Percentiles rank a stretch among this genome's conserved stretches.
Evolutionary conservation across 1,140 invertebrate genomes (phyloP).

Genomic region (Eueides isabella): DNA sequence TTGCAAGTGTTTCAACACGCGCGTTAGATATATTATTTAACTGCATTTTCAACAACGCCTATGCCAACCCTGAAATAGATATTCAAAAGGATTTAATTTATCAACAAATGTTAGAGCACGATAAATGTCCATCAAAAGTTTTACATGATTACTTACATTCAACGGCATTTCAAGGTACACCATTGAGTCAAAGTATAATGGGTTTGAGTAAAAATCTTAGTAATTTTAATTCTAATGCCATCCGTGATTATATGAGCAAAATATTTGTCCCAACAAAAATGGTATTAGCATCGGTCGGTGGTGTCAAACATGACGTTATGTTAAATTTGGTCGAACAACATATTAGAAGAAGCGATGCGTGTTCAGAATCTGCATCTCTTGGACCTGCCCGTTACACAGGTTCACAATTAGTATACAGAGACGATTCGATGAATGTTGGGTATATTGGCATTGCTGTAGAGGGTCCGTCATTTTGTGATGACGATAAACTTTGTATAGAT

Average conservation of each 20-base stretch:
- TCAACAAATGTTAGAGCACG: constrained; percentile 87
- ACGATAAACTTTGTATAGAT: constrained; percentile 51
- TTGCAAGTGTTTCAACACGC: constrained; percentile 84
- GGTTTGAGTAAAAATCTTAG: constrained; percentile 89
- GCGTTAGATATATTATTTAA: constrained; percentile 89
- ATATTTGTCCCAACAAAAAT: constrained; percentile 93
- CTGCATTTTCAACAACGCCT: constrained; percentile 88
- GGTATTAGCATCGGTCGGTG: constrained; percentile 95
- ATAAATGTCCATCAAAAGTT: constrained; percentile 87
- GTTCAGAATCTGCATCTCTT: constrained; percentile 28
- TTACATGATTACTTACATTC: constrained; percentile 90
- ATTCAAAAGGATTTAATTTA: constrained; percentile 87
- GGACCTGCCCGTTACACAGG: constrained; percentile 79
- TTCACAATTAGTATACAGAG: constrained; percentile 84
- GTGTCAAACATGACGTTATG: constrained; percentile 82
- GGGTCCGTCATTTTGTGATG: constrained; percentile 65
- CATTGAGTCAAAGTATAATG: constrained; percentile 87
- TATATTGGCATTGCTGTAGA: constrained; percentile 90
- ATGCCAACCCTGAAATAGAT: constrained; percentile 85
- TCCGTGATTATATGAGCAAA: constrained; percentile 88
- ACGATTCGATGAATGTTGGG: constrained; percentile 86
- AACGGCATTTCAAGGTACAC: constrained; percentile 87
- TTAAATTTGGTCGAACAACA: constrained; percentile 47
- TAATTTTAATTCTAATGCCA: constrained; percentile 85
- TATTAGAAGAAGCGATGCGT: constrained; percentile 39